A percentile compares a stretch with the other conserved stretches of the same genome.
phyloP scores from a whole-genome alignment of 1,140 invertebrate species.

The Ptiloglossa arizonensis region DNA sequence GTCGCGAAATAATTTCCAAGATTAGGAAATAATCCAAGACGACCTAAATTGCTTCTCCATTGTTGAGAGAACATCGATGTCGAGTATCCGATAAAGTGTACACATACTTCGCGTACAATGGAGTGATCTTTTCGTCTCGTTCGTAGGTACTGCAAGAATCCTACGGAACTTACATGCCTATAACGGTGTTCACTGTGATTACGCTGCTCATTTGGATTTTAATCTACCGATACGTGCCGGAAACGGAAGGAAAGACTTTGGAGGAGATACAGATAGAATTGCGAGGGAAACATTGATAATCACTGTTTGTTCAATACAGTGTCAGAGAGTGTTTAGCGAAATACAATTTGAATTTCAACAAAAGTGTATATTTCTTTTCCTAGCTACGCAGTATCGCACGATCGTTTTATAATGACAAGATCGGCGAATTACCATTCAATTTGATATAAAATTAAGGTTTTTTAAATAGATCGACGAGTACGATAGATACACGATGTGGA shows the following conservation, averaged over 20 bases:
- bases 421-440: no score
- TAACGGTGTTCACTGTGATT: conserved; percentile 83
- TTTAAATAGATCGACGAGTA: not conserved
- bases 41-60: conserved; percentile 17
- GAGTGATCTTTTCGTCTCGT: conserved; percentile 18
- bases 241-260: conserved; percentile 85
- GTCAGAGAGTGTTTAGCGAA: conserved; percentile 36
- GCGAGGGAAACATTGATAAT: conserved; percentile 50
- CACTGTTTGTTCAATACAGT: not conserved
- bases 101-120: not conserved
- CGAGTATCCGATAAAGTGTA: not conserved
- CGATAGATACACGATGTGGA: no score
- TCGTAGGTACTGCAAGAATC: conserved; percentile 72
- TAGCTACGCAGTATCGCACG: no score
- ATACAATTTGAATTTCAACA: not conserved
- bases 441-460: not conserved
- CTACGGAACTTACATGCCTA: conserved; percentile 83
- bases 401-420: no score
- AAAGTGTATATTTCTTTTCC: not conserved
- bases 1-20: conserved; percentile 5
- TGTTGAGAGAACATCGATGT: not conserved
- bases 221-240: conserved; percentile 84
- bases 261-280: conserved; percentile 83
- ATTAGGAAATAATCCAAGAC: not conserved
- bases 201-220: conserved; percentile 82